These are phyloP conservation scores for Mola mola DNA, from an alignment of 2,113 vertebrate genomes.

Conservation along the genomic window DNA sequence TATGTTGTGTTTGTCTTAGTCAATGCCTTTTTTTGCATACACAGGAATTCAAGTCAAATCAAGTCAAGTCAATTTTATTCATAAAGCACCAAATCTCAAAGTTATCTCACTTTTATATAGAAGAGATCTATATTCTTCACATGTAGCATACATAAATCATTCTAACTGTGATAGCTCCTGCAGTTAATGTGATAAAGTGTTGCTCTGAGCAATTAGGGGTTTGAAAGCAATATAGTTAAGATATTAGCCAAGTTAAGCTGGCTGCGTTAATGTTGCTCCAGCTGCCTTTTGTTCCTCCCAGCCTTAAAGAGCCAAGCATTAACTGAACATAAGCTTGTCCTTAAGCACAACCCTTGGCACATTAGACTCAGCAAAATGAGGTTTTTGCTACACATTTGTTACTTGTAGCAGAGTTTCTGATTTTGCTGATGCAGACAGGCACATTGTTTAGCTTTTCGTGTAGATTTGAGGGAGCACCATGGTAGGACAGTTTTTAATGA, in stretches of 20 bases:
- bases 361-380: background rate
- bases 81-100: too few species aligned
- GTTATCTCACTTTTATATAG: too few species aligned
- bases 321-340: conserved; percentile 4
- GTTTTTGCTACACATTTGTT: background rate
- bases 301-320: background rate
- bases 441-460: too few species aligned
- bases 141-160: too few species aligned
- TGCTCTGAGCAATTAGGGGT: conserved; percentile 1
- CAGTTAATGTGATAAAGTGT: too few species aligned
- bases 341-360: background rate
- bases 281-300: conserved; percentile 11
- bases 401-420: background rate
- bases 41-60: too few species aligned
- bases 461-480: background rate
- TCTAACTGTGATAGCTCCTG: too few species aligned
- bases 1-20: background rate
- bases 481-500: conserved; percentile 6
- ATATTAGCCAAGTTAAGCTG: conserved; percentile 16
- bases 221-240: conserved; percentile 26
- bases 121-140: too few species aligned
- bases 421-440: too few species aligned
- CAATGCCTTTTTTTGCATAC: too few species aligned
- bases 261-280: conserved; percentile 17
- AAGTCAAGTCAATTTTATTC: too few species aligned